phyloP scores from a whole-genome alignment of 2,888 invertebrate species.

The Lithophane semibrunnea region DNA sequence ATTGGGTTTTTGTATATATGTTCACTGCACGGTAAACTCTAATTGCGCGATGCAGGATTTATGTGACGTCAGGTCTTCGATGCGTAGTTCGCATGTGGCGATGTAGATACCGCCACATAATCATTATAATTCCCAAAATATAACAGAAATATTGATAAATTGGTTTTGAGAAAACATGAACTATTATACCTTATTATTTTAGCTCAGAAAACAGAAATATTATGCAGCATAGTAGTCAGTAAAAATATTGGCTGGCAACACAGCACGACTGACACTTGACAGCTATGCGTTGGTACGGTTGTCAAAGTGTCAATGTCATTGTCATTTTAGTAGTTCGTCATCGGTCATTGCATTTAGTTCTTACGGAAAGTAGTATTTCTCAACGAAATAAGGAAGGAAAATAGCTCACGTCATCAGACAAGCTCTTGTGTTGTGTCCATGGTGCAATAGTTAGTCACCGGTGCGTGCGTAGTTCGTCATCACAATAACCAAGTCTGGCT shows the following conservation, averaged over 20 bases:
- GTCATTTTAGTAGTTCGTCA: slow-evolving; percentile 11
- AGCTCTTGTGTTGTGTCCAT: slow-evolving; percentile 17
- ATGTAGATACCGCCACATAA: too few species aligned
- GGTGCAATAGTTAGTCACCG: slow-evolving; percentile 59
- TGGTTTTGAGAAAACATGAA: too few species aligned
- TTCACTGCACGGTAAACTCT: too few species aligned
- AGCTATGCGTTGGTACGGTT: too few species aligned
- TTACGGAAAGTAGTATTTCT: slow-evolving; percentile 51
- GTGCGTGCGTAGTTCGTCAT: slow-evolving; percentile 48
- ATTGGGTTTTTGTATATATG: too few species aligned
- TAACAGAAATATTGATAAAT: too few species aligned
- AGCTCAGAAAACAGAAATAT: background rate
- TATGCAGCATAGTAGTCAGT: slow-evolving; percentile 1
- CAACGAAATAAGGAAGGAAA: slow-evolving; percentile 32
- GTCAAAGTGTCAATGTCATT: slow-evolving; percentile 32
- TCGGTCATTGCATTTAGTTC: slow-evolving; percentile 28
- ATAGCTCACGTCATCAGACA: slow-evolving; percentile 49
- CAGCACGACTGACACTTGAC: background rate
- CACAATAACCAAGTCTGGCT: slow-evolving; percentile 23
- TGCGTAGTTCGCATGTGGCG: too few species aligned
- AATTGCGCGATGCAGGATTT: too few species aligned
- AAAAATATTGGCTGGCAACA: slow-evolving; percentile 14
- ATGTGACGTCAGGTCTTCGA: too few species aligned
- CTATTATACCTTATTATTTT: too few species aligned
- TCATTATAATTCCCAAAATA: background rate